Evolutionary conservation across 23 tunicate species (phyloP).

Genomic region (Halocynthia aurantium): DNA sequence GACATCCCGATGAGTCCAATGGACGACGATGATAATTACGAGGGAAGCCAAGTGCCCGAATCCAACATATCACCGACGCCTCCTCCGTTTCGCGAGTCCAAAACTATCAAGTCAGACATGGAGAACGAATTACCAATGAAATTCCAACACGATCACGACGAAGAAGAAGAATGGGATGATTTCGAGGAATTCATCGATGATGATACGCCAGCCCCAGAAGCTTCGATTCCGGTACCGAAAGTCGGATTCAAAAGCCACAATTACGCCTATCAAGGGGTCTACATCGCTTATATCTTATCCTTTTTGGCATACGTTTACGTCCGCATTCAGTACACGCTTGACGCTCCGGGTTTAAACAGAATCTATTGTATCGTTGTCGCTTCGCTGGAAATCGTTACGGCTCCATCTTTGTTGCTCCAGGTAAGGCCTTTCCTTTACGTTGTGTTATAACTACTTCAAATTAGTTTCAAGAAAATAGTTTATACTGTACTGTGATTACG

Average conservation of each 20-base stretch:
- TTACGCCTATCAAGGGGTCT: slow-evolving; percentile 68
- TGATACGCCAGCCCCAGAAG: slow-evolving; percentile 97
- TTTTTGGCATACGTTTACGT: slow-evolving; percentile 94
- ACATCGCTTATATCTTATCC: slow-evolving; percentile 62
- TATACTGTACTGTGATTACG: too few relatives aligned
- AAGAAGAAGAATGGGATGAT: slow-evolving; percentile 84
- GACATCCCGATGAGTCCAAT: slow-evolving; percentile 11
- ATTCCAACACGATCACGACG: slow-evolving; percentile 26
- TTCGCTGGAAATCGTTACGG: slow-evolving; percentile 82
- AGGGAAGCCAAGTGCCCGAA: slow-evolving; percentile 9
- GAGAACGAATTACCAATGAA: slow-evolving; percentile 25
- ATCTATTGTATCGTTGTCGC: slow-evolving; percentile 94
- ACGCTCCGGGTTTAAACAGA: slow-evolving; percentile 94
- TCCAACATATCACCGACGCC: slow-evolving; percentile 11
- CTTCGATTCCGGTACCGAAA: slow-evolving; percentile 84
- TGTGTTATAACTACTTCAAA: background rate
- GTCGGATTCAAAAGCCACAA: slow-evolving; percentile 52
- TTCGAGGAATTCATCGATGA: slow-evolving; percentile 92
- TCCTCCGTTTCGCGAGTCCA: slow-evolving; percentile 15
- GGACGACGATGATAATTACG: slow-evolving; percentile 39
- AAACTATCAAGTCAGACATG: slow-evolving; percentile 18
- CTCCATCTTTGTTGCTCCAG: slow-evolving; percentile 73
- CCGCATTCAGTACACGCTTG: slow-evolving; percentile 76
- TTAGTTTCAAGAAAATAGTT: too few relatives aligned
- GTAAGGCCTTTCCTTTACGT: slow-evolving; percentile 12